Percentiles rank a stretch among this genome's conserved stretches.
Conservation (phyloP, 2,797 vertebrate genomes). For the Neomorphus geoffroyi region DNA sequence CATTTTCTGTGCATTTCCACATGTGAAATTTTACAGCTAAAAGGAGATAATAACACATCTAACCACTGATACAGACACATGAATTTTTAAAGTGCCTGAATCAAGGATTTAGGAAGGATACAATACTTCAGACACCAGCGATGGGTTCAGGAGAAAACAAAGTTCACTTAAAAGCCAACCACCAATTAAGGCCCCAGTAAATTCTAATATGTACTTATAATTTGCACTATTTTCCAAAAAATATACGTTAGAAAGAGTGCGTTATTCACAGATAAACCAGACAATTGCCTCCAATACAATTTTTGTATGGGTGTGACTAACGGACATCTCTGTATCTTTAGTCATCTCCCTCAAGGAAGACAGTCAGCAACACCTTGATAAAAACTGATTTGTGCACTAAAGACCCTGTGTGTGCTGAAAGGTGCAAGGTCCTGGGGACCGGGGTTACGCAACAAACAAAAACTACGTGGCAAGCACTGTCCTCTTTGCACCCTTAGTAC, state of each 20-base stretch:
- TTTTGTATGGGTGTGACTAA: background rate
- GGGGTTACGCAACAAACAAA: background rate
- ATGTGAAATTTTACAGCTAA: background rate
- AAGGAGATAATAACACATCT: background rate
- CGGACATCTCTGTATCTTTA: background rate
- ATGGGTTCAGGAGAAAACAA: background rate
- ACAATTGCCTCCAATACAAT: background rate
- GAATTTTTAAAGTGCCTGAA: background rate
- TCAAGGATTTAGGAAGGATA: background rate
- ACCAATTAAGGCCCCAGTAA: background rate
- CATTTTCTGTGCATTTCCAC: background rate
- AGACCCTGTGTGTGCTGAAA: background rate
- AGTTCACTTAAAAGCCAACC: background rate
- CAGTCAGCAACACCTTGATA: background rate
- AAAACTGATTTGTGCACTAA: background rate
- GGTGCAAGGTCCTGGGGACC: background rate
- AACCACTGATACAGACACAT: background rate
- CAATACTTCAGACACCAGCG: background rate
- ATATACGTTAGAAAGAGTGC: background rate
- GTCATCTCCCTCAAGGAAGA: background rate
- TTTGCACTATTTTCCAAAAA: background rate
- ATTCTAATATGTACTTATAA: background rate
- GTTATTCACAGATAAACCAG: background rate
- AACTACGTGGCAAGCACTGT: background rate
- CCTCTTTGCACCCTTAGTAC: background rate